phyloP scores from a whole-genome alignment of 2,113 vertebrate genomes.

The Lynx canadensis region DNA sequence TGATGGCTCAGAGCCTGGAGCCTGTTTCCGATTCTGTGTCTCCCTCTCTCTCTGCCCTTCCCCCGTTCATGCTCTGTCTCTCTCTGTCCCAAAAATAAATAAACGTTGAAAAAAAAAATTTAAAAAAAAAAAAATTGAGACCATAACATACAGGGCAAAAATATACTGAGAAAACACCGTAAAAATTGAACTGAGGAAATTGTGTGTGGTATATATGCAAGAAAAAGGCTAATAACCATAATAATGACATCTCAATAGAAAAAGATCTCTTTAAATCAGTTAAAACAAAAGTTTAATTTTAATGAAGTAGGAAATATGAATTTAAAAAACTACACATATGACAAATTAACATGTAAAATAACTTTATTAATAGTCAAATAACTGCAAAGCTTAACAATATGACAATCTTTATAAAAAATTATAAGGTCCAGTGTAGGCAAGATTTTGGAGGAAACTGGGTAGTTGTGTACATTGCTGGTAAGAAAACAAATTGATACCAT shows the following conservation, averaged over 20 bases:
- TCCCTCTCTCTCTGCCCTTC: too few relatives aligned
- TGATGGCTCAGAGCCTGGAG: too few relatives aligned
- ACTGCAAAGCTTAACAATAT: not conserved
- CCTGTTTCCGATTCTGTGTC: too few relatives aligned
- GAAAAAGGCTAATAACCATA: not conserved
- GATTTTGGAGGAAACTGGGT: not conserved
- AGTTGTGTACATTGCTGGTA: not conserved
- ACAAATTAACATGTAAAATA: not conserved
- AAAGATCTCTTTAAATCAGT: not conserved
- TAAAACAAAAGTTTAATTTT: not conserved
- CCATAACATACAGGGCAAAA: not conserved
- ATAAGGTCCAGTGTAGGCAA: not conserved
- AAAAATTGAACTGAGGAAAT: constrained; percentile 12
- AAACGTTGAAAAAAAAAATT: too few relatives aligned
- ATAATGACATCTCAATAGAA: not conserved
- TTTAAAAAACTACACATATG: not conserved
- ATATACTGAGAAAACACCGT: not conserved
- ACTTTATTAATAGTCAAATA: not conserved
- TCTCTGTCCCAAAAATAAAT: too few relatives aligned
- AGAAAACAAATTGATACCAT: not conserved
- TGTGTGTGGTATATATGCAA: not conserved
- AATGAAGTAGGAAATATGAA: not conserved
- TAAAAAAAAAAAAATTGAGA: not conserved
- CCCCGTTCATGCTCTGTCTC: too few relatives aligned
- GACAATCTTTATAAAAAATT: not conserved